Conservation (phyloP, 2,888 invertebrate species). For the Mantis religiosa region DNA sequence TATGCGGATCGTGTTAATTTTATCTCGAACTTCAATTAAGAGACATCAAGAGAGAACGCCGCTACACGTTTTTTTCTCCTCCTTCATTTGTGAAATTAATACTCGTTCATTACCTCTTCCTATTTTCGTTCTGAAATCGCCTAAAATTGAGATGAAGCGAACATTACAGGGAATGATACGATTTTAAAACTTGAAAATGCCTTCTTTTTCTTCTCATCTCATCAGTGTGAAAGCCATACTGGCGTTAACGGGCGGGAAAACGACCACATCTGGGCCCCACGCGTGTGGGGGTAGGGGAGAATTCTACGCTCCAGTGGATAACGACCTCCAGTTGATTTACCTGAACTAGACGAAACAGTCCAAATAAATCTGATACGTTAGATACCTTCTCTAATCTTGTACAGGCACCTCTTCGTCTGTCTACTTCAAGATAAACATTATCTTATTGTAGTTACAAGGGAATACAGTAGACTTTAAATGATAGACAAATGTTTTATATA, state of each 20-base stretch:
- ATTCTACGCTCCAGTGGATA: no score
- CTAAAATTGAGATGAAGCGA: background rate
- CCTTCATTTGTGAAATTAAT: background rate
- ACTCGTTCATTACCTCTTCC: background rate
- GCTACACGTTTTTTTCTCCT: background rate
- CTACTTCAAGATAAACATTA: no score
- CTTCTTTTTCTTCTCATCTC: background rate
- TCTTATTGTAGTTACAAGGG: no score
- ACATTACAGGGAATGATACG: background rate
- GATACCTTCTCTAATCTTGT: no score
- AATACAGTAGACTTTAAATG: no score
- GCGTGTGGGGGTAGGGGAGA: no score
- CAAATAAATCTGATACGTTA: no score
- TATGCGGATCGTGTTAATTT: background rate
- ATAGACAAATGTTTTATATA: no score
- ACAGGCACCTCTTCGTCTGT: no score
- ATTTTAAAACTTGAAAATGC: background rate
- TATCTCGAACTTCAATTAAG: background rate
- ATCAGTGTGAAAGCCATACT: background rate
- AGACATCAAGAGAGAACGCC: background rate
- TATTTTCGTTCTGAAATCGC: background rate
- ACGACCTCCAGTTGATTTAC: no score
- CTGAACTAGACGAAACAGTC: no score
- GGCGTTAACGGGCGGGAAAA: background rate
- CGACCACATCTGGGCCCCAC: background rate